Evolutionary conservation across 2,888 invertebrate genomes (phyloP), one percentile per base, ranked within the genome.

Genomic region (Malachius bipustulatus): DNA sequence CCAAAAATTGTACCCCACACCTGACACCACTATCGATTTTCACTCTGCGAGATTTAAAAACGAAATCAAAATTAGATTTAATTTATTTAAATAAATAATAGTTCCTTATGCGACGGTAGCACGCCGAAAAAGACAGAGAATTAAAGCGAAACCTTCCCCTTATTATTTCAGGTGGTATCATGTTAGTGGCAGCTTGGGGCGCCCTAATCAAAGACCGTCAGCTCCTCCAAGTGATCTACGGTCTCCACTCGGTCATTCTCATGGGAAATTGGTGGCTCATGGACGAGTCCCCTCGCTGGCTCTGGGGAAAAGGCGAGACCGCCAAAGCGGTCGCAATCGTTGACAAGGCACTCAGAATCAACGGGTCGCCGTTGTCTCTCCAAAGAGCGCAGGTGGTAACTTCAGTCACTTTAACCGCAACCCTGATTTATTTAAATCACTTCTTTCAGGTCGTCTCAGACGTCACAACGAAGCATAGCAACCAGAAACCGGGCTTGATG

Each of bases 261-360:
- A 60, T 87, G 16, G 79, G 75, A 1, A 85, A 88, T 54, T 84
- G 83, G 72, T 87, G 88, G 88, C 62, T 84, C 3, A 79, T 89
- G 73, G 87, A 88, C 48, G 88, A 89, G 63, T 88, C 87, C 4
- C 85, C 87, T 0, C 71, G 87, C 10, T 89, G 88, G 88, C 60
- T 88, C 4, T 88, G 88, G 87, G 75, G 79, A 19, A 83, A 87
- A 55, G 87, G 85, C 1, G 69, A 77, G 30, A 65, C 71, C 0
- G 69, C 70, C 32, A 82, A 87, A 60, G 78, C 87, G 0, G 71
- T 85, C 0, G 68, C 70, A 6, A 83, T 88, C 41, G 72, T 85
- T 3, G 70, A 75, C 46, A 81, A 72, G 52, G 87, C 77, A n/a
- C 57, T 84, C n/a, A 75, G 73, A 54, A 74, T 71, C 47, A 88